A percentile compares a stretch with the other conserved stretches of the same genome.
phyloP scores from a whole-genome alignment of 2,797 vertebrate genomes.

The Echiichthys vipera region DNA sequence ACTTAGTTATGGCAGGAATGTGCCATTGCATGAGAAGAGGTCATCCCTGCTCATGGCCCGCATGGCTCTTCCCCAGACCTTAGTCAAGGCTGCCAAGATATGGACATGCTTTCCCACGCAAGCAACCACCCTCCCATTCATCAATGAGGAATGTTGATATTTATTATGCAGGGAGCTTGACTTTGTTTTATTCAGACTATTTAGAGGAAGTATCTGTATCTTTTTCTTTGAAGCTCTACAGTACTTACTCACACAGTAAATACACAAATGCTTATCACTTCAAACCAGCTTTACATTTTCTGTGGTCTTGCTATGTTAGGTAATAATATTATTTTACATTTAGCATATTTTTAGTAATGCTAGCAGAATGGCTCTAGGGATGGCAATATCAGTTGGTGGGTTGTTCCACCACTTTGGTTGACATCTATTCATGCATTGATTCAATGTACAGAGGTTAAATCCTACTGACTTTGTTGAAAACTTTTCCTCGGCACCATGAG shows the following conservation, averaged over 20 bases:
- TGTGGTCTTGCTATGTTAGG: not conserved
- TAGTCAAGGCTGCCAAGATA: constrained; percentile 58
- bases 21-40: constrained; percentile 79
- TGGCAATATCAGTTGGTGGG: rapidly evolving
- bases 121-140: constrained; percentile 20
- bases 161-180: constrained; percentile 30
- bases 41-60: constrained; percentile 62
- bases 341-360: not conserved
- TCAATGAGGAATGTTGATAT: constrained; percentile 47
- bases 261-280: too few relatives aligned
- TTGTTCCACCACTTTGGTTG: not conserved
- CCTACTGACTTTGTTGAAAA: not conserved
- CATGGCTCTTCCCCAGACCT: constrained; percentile 41
- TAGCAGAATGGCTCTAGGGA: not conserved
- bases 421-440: not conserved
- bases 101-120: constrained; percentile 65
- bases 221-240: constrained; percentile 27
- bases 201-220: constrained; percentile 5
- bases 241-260: too few relatives aligned
- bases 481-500: not conserved
- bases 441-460: not conserved
- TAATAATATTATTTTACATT: not conserved
- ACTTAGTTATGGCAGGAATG: constrained; percentile 80
- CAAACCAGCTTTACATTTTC: not conserved
- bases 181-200: constrained; percentile 25